Conservation (phyloP, 2,113 vertebrate species). For the rabbit (Oryctolagus cuniculus) region mOryCun1.1 NC_091443.1:61436001-61436500, state of each 20-base stretch:
- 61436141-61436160: background rate
- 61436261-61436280: constrained; percentile 16
- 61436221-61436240: background rate
- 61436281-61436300: background rate
- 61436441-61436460: background rate
- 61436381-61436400: background rate
- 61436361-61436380: background rate
- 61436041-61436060: background rate
- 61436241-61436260: background rate
- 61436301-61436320: constrained; percentile 12
- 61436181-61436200: background rate
- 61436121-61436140: background rate
- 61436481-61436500: constrained; percentile 24
- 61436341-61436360: background rate
- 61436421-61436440: background rate
- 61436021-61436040: background rate
- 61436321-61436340: background rate
- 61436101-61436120: background rate
- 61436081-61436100: background rate
- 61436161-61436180: background rate
- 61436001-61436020: background rate
- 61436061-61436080: background rate
- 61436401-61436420: background rate
- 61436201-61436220: background rate
- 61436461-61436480: background rate